These are phyloP conservation scores for Bombyx huttoni DNA, from an alignment of 2,888 invertebrate species.

Conservation along the genomic window DNA sequence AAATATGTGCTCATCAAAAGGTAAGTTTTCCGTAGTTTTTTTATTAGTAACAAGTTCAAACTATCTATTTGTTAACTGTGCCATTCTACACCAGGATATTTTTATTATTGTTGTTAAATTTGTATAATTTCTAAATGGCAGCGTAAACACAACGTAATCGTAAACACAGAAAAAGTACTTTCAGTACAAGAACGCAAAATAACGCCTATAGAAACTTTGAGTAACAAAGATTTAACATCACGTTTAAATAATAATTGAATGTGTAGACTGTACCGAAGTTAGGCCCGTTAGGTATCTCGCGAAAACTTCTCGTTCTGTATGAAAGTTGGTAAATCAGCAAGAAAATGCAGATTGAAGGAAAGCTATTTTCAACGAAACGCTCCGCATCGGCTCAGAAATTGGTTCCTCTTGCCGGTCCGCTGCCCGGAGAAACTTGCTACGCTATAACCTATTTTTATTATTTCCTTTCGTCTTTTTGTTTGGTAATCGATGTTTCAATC, in stretches of 20 bases:
- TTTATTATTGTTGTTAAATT: too few species aligned
- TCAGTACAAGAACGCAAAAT: too few species aligned
- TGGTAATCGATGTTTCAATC: conserved; percentile 53
- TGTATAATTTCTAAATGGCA: too few species aligned
- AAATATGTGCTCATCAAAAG: too few species aligned
- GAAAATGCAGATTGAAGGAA: conserved; percentile 72
- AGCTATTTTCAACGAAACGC: conserved; percentile 71
- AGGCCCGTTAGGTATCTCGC: conserved; percentile 31
- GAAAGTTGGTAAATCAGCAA: conserved; percentile 72
- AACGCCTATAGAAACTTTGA: background rate
- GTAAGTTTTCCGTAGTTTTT: too few species aligned
- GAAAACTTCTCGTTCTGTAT: conserved; percentile 44
- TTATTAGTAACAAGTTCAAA: too few species aligned
- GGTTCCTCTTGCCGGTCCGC: conserved; percentile 61
- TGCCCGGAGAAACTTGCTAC: conserved; percentile 61
- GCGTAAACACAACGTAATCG: too few species aligned
- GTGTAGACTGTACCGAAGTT: conserved; percentile 38
- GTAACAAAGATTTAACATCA: background rate
- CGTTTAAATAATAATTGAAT: conserved; percentile 48
- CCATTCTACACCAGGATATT: too few species aligned
- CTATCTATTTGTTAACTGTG: too few species aligned
- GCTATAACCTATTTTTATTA: conserved; percentile 65
- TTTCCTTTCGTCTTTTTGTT: conserved; percentile 48
- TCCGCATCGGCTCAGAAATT: conserved; percentile 68
- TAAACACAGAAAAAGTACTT: too few species aligned